These are phyloP conservation scores for Luscinia megarhynchos DNA, from an alignment of 2,797 vertebrate genomes.

Conservation along the genomic window DNA sequence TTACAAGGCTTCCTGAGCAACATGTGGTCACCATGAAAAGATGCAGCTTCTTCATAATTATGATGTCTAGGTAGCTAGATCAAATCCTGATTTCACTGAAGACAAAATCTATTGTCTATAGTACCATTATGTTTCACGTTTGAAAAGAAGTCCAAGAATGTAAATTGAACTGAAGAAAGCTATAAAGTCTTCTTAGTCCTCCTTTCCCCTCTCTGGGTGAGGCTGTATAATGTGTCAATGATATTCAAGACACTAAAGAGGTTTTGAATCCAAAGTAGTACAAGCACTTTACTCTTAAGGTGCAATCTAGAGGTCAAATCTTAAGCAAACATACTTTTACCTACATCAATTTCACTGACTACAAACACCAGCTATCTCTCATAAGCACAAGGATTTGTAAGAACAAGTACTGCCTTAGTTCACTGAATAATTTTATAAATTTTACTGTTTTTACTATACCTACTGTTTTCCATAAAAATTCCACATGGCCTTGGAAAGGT, in stretches of 20 bases:
- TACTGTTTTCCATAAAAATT: background rate
- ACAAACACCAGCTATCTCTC: background rate
- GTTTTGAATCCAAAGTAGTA: background rate
- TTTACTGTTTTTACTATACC: background rate
- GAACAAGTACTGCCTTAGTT: background rate
- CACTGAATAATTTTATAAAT: background rate
- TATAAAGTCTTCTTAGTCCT: background rate
- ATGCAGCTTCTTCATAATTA: background rate
- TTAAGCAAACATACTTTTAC: background rate
- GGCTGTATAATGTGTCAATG: background rate
- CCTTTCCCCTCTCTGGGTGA: background rate
- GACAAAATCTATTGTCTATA: background rate
- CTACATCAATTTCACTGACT: background rate
- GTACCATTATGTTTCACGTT: background rate
- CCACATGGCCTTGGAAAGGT: background rate
- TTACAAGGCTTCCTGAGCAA: background rate
- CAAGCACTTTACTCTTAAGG: background rate
- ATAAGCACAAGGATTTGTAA: slow-evolving; percentile 30
- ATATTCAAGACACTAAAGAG: background rate
- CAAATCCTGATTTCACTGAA: background rate
- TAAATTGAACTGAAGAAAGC: background rate
- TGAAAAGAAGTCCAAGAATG: background rate
- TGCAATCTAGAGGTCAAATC: slow-evolving; percentile 11
- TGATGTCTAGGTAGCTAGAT: background rate
- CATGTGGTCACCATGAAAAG: background rate